A percentile compares a stretch with the other conserved stretches of the same genome.
Evolutionary conservation across 2,797 vertebrate genomes (phyloP).

Genomic region (Parambassis ranga): DNA sequence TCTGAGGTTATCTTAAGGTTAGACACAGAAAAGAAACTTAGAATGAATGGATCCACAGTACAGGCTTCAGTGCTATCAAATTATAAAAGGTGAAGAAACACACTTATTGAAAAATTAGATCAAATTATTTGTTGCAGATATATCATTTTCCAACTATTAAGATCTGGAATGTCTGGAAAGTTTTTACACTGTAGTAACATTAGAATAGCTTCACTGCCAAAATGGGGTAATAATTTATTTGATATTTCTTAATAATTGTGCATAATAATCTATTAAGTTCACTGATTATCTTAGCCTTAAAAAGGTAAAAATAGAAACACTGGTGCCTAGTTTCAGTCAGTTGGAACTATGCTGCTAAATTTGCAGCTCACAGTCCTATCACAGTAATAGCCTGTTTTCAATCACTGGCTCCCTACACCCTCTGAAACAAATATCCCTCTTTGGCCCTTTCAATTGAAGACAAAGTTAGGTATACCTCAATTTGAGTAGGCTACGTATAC

Average conservation of each 20-base stretch:
- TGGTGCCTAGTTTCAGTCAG: not conserved
- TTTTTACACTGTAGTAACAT: not conserved
- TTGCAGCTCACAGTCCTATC: not conserved
- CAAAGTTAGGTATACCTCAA: conserved; percentile 13
- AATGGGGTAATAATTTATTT: no score
- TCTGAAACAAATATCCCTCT: not conserved
- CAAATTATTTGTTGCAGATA: no score
- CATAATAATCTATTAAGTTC: no score
- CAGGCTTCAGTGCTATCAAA: no score
- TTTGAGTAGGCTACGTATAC: conserved; percentile 25
- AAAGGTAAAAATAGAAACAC: not conserved
- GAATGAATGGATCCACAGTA: not conserved
- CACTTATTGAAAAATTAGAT: no score
- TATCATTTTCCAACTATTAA: no score
- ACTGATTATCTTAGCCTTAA: not conserved
- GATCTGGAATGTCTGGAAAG: not conserved
- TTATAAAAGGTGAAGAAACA: no score
- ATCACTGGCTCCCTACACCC: not conserved
- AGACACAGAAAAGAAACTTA: not conserved
- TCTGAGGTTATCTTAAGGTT: conserved; percentile 3
- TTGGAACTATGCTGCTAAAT: not conserved
- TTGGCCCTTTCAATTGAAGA: not conserved
- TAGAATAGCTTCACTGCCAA: not conserved
- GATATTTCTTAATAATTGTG: no score
- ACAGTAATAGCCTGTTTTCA: not conserved